A percentile compares a stretch with the other conserved stretches of the same genome.
phyloP scores from a whole-genome alignment of 2,113 vertebrate species.

The Stigmatopora nigra region DNA sequence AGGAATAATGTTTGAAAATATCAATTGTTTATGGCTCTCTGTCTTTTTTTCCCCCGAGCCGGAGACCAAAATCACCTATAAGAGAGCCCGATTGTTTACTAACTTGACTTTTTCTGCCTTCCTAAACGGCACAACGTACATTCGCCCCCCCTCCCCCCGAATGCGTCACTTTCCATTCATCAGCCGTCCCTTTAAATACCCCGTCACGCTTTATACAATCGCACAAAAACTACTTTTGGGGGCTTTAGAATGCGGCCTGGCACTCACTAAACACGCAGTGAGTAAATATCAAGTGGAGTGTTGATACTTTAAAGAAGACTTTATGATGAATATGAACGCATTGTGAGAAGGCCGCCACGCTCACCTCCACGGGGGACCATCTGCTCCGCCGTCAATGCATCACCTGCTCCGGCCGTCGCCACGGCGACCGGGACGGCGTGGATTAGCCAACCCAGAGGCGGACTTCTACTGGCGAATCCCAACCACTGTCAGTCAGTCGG shows the following conservation, averaged over 20 bases:
- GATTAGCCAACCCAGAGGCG: constrained; percentile 54
- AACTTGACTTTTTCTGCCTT: constrained; percentile 21
- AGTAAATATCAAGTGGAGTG: constrained; percentile 25
- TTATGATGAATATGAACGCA: constrained; percentile 84
- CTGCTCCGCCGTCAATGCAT: constrained; percentile 99
- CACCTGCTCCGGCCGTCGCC: constrained; percentile 93
- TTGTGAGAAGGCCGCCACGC: constrained; percentile 73
- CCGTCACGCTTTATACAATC: constrained; percentile 18
- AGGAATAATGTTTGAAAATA: too few relatives aligned
- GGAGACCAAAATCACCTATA: constrained; percentile 62
- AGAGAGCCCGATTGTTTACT: constrained; percentile 20
- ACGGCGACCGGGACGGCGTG: constrained; percentile 71
- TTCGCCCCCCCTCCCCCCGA: constrained; percentile 52
- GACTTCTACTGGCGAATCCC: constrained; percentile 58
- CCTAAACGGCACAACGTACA: constrained; percentile 5
- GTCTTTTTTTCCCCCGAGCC: constrained; percentile 13
- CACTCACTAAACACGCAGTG: background rate
- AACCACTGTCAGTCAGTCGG: constrained; percentile 35
- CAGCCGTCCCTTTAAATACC: constrained; percentile 13
- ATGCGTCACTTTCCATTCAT: constrained; percentile 23
- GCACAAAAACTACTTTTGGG: background rate
- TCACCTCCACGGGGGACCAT: constrained; percentile 97
- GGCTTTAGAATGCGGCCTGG: background rate
- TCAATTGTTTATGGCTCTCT: too few relatives aligned
- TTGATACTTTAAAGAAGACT: constrained; percentile 54